These are phyloP conservation scores for Liopterus haemorrhoidalis DNA, from an alignment of 2,888 invertebrate genomes.

Conservation along the genomic window DNA sequence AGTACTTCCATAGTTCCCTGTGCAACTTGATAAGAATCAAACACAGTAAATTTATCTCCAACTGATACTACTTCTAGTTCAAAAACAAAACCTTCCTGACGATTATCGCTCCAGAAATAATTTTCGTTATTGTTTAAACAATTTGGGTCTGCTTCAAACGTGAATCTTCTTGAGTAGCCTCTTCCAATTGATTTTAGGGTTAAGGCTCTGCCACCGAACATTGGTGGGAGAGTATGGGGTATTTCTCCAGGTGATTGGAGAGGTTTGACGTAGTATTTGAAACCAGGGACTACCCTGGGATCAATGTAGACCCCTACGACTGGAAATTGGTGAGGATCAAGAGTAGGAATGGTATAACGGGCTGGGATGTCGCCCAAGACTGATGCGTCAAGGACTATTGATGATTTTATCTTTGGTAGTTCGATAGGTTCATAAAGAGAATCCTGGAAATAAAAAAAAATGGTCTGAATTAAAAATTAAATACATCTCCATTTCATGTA, in stretches of 20 bases:
- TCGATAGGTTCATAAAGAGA: too few species aligned
- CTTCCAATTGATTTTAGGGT: constrained; percentile 63
- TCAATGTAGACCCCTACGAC: constrained; percentile 69
- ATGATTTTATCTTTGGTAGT: neutral
- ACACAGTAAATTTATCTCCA: constrained; percentile 68
- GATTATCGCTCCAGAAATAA: constrained; percentile 74
- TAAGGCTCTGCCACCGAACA: constrained; percentile 63
- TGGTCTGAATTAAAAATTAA: too few species aligned
- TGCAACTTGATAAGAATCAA: constrained; percentile 60
- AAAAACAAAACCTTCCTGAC: constrained; percentile 67
- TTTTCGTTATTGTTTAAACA: constrained; percentile 62
- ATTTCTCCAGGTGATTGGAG: constrained; percentile 49
- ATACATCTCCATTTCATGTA: too few species aligned
- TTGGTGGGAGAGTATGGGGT: constrained; percentile 42
- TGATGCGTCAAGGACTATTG: constrained; percentile 51
- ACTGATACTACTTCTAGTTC: constrained; percentile 61
- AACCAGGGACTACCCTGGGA: constrained; percentile 64
- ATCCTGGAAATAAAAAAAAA: too few species aligned
- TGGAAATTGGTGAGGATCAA: constrained; percentile 59
- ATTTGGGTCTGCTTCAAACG: constrained; percentile 59
- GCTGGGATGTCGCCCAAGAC: constrained; percentile 61
- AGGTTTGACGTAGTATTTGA: constrained; percentile 65
- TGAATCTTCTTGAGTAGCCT: constrained; percentile 67
- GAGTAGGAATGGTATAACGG: constrained; percentile 55
- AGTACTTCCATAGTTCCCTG: constrained; percentile 62